Conservation (phyloP, 2,113 vertebrate genomes). For the Pithys albifrons region DNA sequence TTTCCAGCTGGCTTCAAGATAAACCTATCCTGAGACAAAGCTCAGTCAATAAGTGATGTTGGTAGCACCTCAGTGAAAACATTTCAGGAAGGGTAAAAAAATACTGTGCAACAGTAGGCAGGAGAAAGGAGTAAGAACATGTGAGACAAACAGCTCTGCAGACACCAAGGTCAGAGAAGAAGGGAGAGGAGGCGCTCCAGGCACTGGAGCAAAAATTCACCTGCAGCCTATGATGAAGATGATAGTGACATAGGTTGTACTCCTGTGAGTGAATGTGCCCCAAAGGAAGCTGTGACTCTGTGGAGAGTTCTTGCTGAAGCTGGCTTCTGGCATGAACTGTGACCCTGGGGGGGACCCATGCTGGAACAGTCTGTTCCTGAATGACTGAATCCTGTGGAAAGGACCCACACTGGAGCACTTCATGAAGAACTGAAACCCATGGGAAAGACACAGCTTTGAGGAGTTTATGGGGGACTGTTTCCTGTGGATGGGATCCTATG, state of each 20-base stretch:
- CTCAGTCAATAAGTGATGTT: neutral
- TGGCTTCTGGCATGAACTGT: neutral
- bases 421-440: neutral
- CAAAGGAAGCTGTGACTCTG: neutral
- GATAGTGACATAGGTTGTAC: too few species aligned
- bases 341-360: neutral
- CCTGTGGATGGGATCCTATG: neutral
- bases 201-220: neutral
- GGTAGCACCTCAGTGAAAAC: neutral
- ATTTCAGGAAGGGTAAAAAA: neutral
- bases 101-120: neutral
- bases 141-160: neutral
- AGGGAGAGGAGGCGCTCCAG: neutral
- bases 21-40: neutral
- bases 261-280: neutral
- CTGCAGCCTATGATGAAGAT: neutral
- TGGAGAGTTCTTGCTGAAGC: neutral
- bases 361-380: neutral
- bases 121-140: neutral
- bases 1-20: neutral
- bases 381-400: neutral
- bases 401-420: neutral
- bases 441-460: neutral
- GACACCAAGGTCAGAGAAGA: neutral
- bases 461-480: neutral